A percentile compares a stretch with the other conserved stretches of the same genome.
phyloP scores from a whole-genome alignment of 2,888 invertebrate species.

The Trichacis sp. region DNA sequence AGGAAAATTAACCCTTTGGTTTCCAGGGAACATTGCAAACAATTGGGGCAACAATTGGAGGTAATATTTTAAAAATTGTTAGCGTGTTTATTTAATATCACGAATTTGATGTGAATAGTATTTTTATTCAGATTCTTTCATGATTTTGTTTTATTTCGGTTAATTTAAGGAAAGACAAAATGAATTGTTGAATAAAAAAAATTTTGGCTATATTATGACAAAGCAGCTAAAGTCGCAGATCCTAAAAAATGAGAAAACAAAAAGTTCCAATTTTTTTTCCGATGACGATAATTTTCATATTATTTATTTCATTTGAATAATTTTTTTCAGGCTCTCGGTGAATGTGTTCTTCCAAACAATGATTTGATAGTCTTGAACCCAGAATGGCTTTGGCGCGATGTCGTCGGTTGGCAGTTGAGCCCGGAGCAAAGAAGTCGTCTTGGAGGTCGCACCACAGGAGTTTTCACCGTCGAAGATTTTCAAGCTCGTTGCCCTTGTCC shows the following conservation, averaged over 20 bases:
- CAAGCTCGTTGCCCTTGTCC: slow-evolving; percentile 80
- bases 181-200: too few species aligned
- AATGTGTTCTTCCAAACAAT: slow-evolving; percentile 70
- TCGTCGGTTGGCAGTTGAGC: slow-evolving; percentile 77
- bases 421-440: slow-evolving; percentile 69
- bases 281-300: too few species aligned
- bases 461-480: slow-evolving; percentile 80
- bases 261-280: too few species aligned
- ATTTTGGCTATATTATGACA: too few species aligned
- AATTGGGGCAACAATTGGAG: slow-evolving; percentile 63
- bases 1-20: slow-evolving; percentile 65
- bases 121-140: too few species aligned
- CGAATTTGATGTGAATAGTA: too few species aligned
- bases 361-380: slow-evolving; percentile 77
- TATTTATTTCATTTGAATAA: too few species aligned
- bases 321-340: slow-evolving; percentile 71
- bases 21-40: slow-evolving; percentile 63
- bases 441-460: slow-evolving; percentile 75
- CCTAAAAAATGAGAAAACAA: too few species aligned
- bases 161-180: too few species aligned
- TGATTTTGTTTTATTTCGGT: too few species aligned
- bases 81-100: too few species aligned
- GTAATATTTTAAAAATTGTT: slow-evolving; percentile 41
- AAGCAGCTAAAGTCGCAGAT: too few species aligned
- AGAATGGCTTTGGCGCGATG: slow-evolving; percentile 77